These are phyloP conservation scores for Pocillopora verrucosa DNA, from an alignment of 64 coral and sea anemone genomes.

Conservation along the genomic window DNA sequence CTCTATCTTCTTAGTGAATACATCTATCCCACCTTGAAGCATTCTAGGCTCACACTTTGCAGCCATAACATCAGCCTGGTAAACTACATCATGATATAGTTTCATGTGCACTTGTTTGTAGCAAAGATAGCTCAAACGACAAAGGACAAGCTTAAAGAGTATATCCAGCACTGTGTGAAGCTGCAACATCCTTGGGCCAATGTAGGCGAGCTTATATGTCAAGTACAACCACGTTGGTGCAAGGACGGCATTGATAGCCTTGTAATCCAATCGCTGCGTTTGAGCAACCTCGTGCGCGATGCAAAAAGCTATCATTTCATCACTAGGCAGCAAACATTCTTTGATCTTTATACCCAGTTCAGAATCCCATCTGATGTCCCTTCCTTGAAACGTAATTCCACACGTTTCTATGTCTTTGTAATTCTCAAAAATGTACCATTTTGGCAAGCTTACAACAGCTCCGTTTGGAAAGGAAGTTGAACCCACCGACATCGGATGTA, in stretches of 20 bases:
- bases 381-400: constrained; percentile 74
- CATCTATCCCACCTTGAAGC: constrained; percentile 68
- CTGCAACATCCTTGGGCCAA: constrained; percentile 51
- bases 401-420: constrained; percentile 72
- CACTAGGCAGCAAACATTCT: constrained; percentile 63
- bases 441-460: constrained; percentile 70
- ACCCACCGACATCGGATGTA: constrained; percentile 71
- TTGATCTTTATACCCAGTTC: constrained; percentile 79
- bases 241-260: constrained; percentile 45
- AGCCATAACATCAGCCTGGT: constrained; percentile 62
- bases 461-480: constrained; percentile 70
- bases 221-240: constrained; percentile 72
- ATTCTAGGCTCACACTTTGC: constrained; percentile 53
- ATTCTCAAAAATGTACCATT: constrained; percentile 76
- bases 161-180: constrained; percentile 59
- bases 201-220: constrained; percentile 69
- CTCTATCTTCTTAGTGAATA: constrained; percentile 69
- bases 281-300: constrained; percentile 78
- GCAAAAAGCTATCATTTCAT: constrained; percentile 82
- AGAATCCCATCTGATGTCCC: constrained; percentile 88
- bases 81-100: constrained; percentile 70
- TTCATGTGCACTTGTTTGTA: constrained; percentile 56
- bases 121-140: constrained; percentile 74
- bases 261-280: constrained; percentile 68
- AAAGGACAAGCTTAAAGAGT: constrained; percentile 73